Evolutionary conservation across 2,113 vertebrate species (phyloP), one percentile per base, ranked within the genome.

Genomic region (Thryonomys swinderianus): DNA sequence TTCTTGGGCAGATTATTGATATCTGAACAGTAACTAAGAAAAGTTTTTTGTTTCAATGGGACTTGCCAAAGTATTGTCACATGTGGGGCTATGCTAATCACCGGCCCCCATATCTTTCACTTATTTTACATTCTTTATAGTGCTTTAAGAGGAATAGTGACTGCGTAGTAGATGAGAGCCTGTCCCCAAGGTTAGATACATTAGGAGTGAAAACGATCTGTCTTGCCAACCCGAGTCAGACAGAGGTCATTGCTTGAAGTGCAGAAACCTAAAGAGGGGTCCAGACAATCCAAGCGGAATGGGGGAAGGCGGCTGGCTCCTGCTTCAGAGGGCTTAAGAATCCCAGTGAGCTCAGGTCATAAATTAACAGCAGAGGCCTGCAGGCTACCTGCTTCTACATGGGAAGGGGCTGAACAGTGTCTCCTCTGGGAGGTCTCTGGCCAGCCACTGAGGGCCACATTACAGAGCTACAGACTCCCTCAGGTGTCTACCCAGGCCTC

Each of bases 201-300:
- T 88, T 83, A 48, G 88, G 88, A 86, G 90, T 97, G 85, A 9
- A 53, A 97, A 87, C 0, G 34, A 62, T 51, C 94, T 5, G 0
- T 3, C 83, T 93, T 93, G 81, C 93, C 95, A 96, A 80, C 85
- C 79, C 40, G 93, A 93, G 79, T 7, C 62, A 10, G 95, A 84
- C 51, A 91, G 79, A 17, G 42, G 91, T 32, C 71, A 91, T 57
- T 13, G 42, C 0, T 13, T 76, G 59, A 4, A 16, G 67, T 96
- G 88, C 67, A 94, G 71, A 86, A 96, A 94, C 71, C 92, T 67
- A 92, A 90, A 90, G 94, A 98, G 92, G 85, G 96, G 91, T 95
- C 96, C 96, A 96, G 97, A 95, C 40, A 93, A 90, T 85, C 93
- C 95, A n/a, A 53, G 89, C 51, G n/a, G 95, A 97, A 95, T 94